These are phyloP conservation scores for Tapera naevia DNA, from an alignment of 2,797 vertebrate species.

Conservation along the genomic window DNA sequence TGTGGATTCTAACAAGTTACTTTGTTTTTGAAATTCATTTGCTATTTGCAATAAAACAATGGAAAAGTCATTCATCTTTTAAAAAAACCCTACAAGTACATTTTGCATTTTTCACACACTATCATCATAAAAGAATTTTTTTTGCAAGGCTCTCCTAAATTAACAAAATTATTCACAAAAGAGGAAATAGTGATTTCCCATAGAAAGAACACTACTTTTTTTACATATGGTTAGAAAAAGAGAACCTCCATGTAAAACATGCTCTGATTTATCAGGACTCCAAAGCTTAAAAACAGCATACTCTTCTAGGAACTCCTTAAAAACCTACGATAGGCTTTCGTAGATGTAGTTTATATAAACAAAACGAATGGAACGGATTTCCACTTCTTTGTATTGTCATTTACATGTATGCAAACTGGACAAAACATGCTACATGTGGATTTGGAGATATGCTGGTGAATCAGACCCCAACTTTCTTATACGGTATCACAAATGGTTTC, in stretches of 20 bases:
- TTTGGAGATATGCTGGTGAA: neutral
- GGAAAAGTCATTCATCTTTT: slow-evolving; percentile 29
- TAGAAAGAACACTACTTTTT: neutral
- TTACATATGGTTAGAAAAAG: slow-evolving; percentile 16
- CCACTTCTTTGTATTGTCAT: neutral
- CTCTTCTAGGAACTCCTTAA: slow-evolving; percentile 5
- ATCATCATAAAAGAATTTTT: neutral
- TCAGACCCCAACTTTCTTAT: neutral
- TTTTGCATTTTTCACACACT: slow-evolving; percentile 44
- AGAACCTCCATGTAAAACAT: slow-evolving; percentile 2
- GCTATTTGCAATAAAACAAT: slow-evolving; percentile 46
- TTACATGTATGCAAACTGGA: neutral
- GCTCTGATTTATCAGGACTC: neutral
- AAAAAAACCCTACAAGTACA: neutral
- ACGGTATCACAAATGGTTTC: neutral
- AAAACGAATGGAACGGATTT: neutral
- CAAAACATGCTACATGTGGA: neutral
- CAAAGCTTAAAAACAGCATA: slow-evolving; percentile 4
- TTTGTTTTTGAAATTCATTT: slow-evolving; percentile 59
- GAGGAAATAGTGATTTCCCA: slow-evolving; percentile 30
- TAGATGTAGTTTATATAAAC: neutral
- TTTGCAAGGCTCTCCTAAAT: slow-evolving; percentile 16
- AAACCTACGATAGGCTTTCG: neutral
- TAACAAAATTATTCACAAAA: slow-evolving; percentile 26
- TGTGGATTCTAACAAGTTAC: slow-evolving; percentile 57